Base-by-base conservation (phyloP, 2,113 vertebrate genomes). In the Thoracochromis brauschi region DNA sequence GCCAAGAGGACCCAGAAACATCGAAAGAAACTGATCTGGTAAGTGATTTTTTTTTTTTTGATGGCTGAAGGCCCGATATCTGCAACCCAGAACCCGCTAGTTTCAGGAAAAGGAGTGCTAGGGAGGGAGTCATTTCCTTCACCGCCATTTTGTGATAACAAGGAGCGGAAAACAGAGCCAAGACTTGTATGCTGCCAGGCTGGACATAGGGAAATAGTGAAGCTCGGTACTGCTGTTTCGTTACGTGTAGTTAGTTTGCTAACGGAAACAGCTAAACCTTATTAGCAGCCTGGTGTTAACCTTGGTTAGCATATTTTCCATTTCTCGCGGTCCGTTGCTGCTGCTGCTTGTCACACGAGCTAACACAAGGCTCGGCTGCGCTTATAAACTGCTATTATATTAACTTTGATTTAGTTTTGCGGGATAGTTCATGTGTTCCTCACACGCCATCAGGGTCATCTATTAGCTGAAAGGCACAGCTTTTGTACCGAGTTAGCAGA, bases 61-160 rank as follows among this genome's bases (percentile, higher is more conserved):
- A 54, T 14, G 68, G 9, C 12, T 11, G 51, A 17, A 84, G 92
- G 94, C 91, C 91, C 5, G 35, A 78, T 26, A 79, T 88, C 82
- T 60, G 87, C 89, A 82, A 68, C 83, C 80, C 85, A 83, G 89
- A 93, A 89, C 87, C 90, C 93, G 93, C 92, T 94, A 92, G 93
- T 93, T 94, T 95, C 87, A 93, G 93, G 88, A 94, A 95, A 94
- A 96, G 93, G 83, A 95, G 88, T 91, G 89, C 84, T 93, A 92
- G 92, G 94, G 94, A 94, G 94, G 93, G 96, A 96, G 95, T 95
- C 95, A 89, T 95, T 96, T 96, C 96, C 94, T 96, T 96, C 96
- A 95, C 95, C 97, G 97, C 97, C 97, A 97, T 97, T 97, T 97
- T 97, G 96, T 97, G 94, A 96, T 92, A 95, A 95, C 94, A 94